phyloP scores from a whole-genome alignment of 1,140 invertebrate genomes.

The Eciton burchellii region DNA sequence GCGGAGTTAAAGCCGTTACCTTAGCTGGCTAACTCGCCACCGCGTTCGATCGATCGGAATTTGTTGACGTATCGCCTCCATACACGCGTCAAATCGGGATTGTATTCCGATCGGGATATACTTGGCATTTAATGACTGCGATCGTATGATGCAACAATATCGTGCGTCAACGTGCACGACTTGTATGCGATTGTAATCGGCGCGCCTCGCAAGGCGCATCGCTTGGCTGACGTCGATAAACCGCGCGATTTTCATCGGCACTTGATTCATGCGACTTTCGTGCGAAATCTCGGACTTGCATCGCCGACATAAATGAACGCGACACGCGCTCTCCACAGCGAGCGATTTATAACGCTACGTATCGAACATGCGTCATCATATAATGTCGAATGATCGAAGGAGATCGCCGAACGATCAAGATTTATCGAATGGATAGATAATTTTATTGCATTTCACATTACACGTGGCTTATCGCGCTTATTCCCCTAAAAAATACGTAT shows the following conservation, averaged over 20 bases:
- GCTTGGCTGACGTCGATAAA: background rate
- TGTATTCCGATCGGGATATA: background rate
- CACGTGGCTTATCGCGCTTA: background rate
- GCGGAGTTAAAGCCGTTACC: conserved; percentile 8
- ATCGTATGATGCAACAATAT: background rate
- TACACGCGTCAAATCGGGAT: background rate
- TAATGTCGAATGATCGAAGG: too few relatives aligned
- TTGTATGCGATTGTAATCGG: background rate
- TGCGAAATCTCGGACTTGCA: background rate
- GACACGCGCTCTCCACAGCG: background rate
- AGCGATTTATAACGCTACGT: too few relatives aligned
- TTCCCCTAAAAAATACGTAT: background rate
- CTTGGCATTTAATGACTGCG: background rate
- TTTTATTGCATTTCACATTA: background rate
- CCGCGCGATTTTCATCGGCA: background rate
- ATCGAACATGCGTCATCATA: too few relatives aligned
- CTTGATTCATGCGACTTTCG: background rate
- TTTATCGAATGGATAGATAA: background rate
- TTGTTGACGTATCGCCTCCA: conserved; percentile 27
- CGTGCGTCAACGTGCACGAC: background rate
- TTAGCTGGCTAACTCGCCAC: conserved; percentile 11
- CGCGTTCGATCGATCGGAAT: conserved; percentile 31
- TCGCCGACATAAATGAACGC: background rate
- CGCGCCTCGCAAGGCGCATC: background rate
- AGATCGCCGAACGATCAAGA: background rate